Evolutionary conservation across 2,113 vertebrate genomes (phyloP).

Genomic region (Girardinichthys multiradiatus): DNA sequence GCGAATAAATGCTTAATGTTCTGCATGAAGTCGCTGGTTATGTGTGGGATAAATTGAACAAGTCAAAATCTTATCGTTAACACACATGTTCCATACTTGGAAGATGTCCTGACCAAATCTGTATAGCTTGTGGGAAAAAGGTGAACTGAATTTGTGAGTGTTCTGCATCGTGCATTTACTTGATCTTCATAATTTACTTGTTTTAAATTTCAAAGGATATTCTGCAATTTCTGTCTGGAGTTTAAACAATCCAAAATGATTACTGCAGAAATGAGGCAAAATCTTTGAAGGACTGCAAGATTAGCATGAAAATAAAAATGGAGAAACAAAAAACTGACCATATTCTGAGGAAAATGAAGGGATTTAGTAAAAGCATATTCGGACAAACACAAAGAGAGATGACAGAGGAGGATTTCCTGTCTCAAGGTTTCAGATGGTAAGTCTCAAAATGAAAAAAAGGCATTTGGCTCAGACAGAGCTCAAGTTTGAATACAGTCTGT

Average conservation of each 20-base stretch:
- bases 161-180: not conserved
- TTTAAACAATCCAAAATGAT: not conserved
- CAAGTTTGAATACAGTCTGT: not conserved
- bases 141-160: not conserved
- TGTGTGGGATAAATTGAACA: not conserved
- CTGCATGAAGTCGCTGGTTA: not conserved
- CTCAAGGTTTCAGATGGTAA: not conserved
- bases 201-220: not conserved
- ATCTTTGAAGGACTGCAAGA: not conserved
- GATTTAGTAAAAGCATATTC: not conserved
- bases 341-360: not conserved
- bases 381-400: not conserved
- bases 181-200: not conserved
- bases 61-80: not conserved
- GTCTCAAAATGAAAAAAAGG: not conserved
- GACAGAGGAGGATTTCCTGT: conserved; percentile 14
- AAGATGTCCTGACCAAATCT: conserved; percentile 2
- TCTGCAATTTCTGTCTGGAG: not conserved
- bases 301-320: not conserved
- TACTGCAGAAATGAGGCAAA: not conserved
- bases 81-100: not conserved
- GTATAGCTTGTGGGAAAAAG: not conserved
- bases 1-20: conserved; percentile 7
- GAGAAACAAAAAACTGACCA: not conserved
- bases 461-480: rapidly evolving